Conservation (phyloP, 2,113 vertebrate species). For the Perognathus longimembris region DNA sequence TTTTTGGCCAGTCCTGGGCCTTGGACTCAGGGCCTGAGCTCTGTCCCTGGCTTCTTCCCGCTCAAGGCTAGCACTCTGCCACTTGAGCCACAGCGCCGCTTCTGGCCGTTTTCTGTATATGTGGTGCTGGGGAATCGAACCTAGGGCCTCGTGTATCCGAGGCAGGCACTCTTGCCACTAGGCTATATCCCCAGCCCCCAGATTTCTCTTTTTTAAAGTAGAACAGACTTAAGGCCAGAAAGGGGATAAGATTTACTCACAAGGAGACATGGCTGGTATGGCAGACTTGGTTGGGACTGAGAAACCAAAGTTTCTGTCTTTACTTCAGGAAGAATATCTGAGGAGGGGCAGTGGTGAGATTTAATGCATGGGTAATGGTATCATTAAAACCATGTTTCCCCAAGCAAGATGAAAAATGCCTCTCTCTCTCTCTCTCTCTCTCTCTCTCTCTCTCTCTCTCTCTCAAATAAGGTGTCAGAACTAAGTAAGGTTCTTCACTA, state of each 20-base stretch:
- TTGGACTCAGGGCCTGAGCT: too few relatives aligned
- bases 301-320: conserved; percentile 20
- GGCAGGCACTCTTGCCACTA: too few relatives aligned
- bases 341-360: neutral
- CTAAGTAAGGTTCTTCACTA: neutral
- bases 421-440: too few relatives aligned
- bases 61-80: too few relatives aligned
- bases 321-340: neutral
- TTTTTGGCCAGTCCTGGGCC: too few relatives aligned
- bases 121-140: too few relatives aligned
- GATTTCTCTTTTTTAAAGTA: conserved; percentile 56
- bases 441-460: too few relatives aligned
- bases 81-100: too few relatives aligned
- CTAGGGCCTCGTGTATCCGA: too few relatives aligned
- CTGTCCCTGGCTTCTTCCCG: too few relatives aligned
- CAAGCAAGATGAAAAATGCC: conserved; percentile 8
- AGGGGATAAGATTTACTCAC: conserved; percentile 22
- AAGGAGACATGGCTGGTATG: neutral
- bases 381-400: neutral
- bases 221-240: conserved; percentile 35
- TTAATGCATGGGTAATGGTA: neutral
- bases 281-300: neutral
- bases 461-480: neutral
- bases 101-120: too few relatives aligned
- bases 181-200: too few relatives aligned